Evolutionary conservation across 2,797 vertebrate genomes (phyloP).

Genomic region (Fratercula arctica): DNA sequence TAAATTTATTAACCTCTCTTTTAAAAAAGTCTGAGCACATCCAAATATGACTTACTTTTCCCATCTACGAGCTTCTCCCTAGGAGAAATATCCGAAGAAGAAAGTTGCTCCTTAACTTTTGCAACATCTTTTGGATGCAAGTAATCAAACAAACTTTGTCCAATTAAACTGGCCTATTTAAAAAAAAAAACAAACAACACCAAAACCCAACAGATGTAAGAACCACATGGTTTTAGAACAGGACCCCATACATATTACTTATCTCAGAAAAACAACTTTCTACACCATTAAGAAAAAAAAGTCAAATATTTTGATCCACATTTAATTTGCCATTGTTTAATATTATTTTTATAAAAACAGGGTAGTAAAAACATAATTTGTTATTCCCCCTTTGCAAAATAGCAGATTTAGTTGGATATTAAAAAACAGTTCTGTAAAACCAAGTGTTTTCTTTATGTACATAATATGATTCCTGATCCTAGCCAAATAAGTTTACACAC

Average conservation of each 20-base stretch:
- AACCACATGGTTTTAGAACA: not conserved
- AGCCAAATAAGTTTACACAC: not conserved
- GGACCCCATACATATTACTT: not conserved
- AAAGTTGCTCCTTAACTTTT: conserved; percentile 96
- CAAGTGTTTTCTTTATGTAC: not conserved
- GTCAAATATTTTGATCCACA: not conserved
- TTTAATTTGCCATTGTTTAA: not conserved
- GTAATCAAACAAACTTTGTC: conserved; percentile 95
- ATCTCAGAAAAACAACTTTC: not conserved
- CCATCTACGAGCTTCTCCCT: conserved; percentile 89
- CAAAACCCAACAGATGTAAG: not conserved
- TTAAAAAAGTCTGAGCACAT: not conserved
- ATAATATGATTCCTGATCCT: not conserved
- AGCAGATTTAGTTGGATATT: not conserved
- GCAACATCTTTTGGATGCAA: conserved; percentile 96
- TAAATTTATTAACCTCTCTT: not conserved
- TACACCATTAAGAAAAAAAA: not conserved
- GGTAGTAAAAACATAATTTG: not conserved
- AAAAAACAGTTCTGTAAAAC: not conserved
- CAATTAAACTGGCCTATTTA: conserved; percentile 87
- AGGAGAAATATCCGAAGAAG: conserved; percentile 86
- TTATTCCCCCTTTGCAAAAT: not conserved
- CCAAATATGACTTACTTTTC: conserved; percentile 85
- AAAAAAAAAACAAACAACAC: not conserved
- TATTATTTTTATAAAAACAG: not conserved